Evolutionary conservation across 2,888 invertebrate genomes (phyloP), one percentile per base, ranked within the genome.

Genomic region (Oxytorus armatus): DNA sequence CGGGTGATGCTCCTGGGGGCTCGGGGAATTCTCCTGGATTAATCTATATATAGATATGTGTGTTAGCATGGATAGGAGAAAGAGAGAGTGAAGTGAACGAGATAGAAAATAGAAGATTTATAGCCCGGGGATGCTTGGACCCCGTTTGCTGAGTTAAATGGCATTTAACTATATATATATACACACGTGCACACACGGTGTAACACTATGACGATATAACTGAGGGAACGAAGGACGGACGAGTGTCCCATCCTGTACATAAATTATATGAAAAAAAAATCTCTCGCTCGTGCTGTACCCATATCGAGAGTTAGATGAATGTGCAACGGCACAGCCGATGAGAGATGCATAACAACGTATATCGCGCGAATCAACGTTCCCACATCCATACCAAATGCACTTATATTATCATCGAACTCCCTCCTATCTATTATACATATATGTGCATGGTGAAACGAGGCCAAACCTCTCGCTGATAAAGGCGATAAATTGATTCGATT

Each of bases 191-290:
- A 36, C 10, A 18, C 3, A 11, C 51, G 23, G 7, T 53, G 29
- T 14, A 29, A 29, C 59, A 49, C 49, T 68, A 75, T 69, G 51
- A 29, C 59, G 59, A 59, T 68, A 75, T 69, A 61, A 66, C 75
- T 36, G 47, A 68, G 66, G 66, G 59, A 63, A 77, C 47, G 77
- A 69, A 69, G 61, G 63, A 77, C 76, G 65, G 65, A 47, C 72
- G 75, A 51, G 70, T 73, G 79, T 83, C 77, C 65, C 74, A 83
- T 83, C 82, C 82, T 80, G 83, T 80, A 70, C 69, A 77, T 80
- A 79, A 82, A 80, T 83, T 82, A 82, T 79, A 14, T 14, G 14
- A 47, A 14, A 47, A 47, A 16, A 47, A 16, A 49, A 21, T 59
- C 49, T 69, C 73, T 72, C 55, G 68, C 21, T 73, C 57, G 66